Evolutionary conservation across 2,113 vertebrate species (phyloP).

Genomic region (Nicator chloris): DNA sequence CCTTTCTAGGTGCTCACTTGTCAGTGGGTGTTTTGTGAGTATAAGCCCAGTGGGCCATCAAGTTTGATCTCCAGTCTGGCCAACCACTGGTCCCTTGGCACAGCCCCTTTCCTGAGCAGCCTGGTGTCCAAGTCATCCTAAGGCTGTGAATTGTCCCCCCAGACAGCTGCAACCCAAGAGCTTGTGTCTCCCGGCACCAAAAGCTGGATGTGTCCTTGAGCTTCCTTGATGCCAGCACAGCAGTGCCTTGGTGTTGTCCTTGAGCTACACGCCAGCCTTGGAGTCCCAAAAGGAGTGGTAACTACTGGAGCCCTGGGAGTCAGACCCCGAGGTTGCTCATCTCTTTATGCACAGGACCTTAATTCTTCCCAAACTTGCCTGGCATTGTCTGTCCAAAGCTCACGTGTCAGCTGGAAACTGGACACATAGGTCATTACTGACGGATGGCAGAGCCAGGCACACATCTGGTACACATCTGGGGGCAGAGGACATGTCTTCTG

Average conservation of each 20-base stretch:
- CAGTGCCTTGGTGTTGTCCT: background rate
- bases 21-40: background rate
- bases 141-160: background rate
- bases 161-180: background rate
- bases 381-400: background rate
- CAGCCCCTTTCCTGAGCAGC: background rate
- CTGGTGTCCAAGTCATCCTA: background rate
- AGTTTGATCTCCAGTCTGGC: background rate
- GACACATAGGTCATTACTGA: background rate
- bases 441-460: too few relatives aligned
- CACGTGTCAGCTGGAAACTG: background rate
- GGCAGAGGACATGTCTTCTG: background rate
- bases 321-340: background rate
- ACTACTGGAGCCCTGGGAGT: background rate
- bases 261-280: accelerated
- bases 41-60: background rate
- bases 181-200: background rate
- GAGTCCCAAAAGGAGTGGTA: background rate
- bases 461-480: background rate
- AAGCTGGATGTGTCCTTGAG: background rate
- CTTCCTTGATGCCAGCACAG: accelerated
- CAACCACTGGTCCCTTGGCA: background rate
- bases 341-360: background rate
- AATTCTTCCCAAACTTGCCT: background rate
- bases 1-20: background rate